Base-by-base conservation (phyloP, 1,140 invertebrate species). In the Lordiphosa stackelbergi region DNA sequence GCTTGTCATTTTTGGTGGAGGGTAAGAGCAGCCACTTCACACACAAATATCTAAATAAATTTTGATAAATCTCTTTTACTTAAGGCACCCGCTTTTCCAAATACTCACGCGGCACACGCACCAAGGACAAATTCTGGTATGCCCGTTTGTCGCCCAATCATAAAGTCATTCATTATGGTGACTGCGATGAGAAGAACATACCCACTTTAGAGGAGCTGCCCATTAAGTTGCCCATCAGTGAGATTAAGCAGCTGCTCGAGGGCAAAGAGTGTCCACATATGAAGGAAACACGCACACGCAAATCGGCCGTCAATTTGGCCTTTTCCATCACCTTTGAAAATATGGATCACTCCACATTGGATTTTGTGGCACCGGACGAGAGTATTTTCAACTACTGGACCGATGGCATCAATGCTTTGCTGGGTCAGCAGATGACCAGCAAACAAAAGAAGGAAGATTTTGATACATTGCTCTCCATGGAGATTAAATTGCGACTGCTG, bases 61-160 rank as follows among this genome's bases (percentile, higher is more conserved):
- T 4, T 19, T 3, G 19, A 19, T 19, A 19, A 1, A 19, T 19
- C 19, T 19, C 19, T 19, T 24, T 43, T 11, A 10, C 11, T 7
- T 16, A 22, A 86, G 85, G 85, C 10, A 97, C 95, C 0, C 90
- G 94, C 73, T 99, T 99, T 87, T 95, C 94, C 3, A 98, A 98
- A 88, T 97, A 96, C 86, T 89, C 91, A 3, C 91, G 94, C 64
- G 95, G 94, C 55, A 92, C 94, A 89, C 91, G 95, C 66, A 93
- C 95, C 13, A 97, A 97, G 88, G 96, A 98, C 77, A 98, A 98
- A 86, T 98, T 96, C 88, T 97, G 96, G 95, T 98, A 94, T 88
- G 95, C 97, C 59, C 91, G 96, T 5, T 89, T 99, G 6, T 96
- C 96, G 7, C 94, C 95, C 0, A 99, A 98, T 88, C 94, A 96